A percentile compares a stretch with the other conserved stretches of the same genome.
phyloP scores from a whole-genome alignment of 2,113 vertebrate species.

The Brienomyrus brachyistius region DNA sequence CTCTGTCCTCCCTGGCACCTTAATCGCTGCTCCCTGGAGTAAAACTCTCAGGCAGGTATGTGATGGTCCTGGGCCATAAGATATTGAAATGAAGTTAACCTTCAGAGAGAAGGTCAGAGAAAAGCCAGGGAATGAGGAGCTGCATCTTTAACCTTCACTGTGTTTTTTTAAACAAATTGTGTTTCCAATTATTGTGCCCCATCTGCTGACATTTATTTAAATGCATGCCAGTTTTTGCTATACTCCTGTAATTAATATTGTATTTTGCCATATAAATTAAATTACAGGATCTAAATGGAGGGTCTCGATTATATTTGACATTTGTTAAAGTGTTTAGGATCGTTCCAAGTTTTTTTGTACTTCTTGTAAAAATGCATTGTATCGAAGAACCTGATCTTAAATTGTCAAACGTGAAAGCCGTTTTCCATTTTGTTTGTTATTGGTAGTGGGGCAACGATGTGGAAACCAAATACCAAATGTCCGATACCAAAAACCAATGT shows the following conservation, averaged over 20 bases:
- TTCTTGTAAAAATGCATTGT: not conserved
- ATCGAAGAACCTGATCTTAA: not conserved
- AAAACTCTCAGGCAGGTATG: not conserved
- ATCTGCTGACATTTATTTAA: conserved; percentile 10
- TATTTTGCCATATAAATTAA: conserved; percentile 3
- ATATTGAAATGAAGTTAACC: conserved; percentile 16
- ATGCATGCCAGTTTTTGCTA: not conserved
- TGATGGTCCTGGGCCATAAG: conserved; percentile 1
- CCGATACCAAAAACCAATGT: not conserved
- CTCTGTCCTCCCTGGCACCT: not conserved
- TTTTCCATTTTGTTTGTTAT: not conserved
- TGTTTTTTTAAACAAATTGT: conserved; percentile 10
- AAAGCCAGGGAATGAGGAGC: not conserved
- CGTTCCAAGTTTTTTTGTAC: not conserved
- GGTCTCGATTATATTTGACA: not conserved
- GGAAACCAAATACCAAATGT: no score
- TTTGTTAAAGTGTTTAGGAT: conserved; percentile 6
- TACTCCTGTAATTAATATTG: conserved; percentile 6
- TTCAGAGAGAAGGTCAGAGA: conserved; percentile 4
- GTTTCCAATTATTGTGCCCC: conserved; percentile 4
- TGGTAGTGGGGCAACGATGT: not conserved
- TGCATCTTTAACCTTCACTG: not conserved
- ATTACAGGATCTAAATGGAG: conserved; percentile 2
- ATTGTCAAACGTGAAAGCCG: not conserved
- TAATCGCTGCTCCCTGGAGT: not conserved